Percentiles rank a stretch among this genome's conserved stretches.
These are phyloP conservation scores for Orgyia antiqua DNA, from an alignment of 2,888 invertebrate genomes.

Conservation along the genomic window DNA sequence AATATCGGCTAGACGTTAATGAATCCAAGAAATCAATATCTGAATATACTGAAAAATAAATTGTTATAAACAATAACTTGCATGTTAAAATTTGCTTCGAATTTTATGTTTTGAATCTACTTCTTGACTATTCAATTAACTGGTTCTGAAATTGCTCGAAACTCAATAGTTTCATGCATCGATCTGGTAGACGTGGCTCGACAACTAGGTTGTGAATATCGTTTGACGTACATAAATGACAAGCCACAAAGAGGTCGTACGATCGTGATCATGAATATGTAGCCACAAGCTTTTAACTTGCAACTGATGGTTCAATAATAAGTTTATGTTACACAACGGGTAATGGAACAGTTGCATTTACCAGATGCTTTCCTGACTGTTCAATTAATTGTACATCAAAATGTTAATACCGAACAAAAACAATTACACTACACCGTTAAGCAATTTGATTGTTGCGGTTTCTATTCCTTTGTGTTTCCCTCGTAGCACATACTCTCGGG, in stretches of 20 bases:
- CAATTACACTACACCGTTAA: neutral
- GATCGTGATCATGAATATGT: constrained; percentile 19
- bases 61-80: no score
- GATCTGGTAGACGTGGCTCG: constrained; percentile 2
- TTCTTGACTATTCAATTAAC: no score
- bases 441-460: neutral
- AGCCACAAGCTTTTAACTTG: constrained; percentile 16
- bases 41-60: no score
- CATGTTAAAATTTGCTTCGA: no score
- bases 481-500: no score
- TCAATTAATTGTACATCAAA: constrained; percentile 2
- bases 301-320: constrained; percentile 13
- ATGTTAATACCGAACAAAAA: neutral
- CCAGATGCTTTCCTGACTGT: neutral
- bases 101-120: no score
- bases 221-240: constrained; percentile 13
- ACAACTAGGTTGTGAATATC: no score
- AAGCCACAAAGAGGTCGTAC: constrained; percentile 3
- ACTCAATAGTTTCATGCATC: constrained; percentile 1
- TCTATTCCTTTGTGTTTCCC: neutral
- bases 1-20: no score
- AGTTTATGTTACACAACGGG: constrained; percentile 6
- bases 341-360: neutral
- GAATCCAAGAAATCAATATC: no score
- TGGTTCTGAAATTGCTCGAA: no score